Evolutionary conservation across 1,140 invertebrate species (phyloP), one percentile per base, ranked within the genome.

Genomic region (Halyomorpha halys): DNA sequence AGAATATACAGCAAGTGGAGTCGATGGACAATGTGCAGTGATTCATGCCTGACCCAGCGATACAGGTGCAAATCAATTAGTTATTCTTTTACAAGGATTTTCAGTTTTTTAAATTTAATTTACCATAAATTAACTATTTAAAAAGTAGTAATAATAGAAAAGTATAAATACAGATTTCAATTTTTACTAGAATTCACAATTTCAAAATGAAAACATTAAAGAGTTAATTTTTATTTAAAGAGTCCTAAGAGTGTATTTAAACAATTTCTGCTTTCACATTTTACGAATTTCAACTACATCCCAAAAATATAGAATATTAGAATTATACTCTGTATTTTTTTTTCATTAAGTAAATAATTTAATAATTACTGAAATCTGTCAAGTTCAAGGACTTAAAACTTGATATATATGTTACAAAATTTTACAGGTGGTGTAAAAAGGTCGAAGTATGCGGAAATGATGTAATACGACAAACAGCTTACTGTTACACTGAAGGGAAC

Each of bases 401-500:
- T 30, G 27, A 30, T n/a, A n/a, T n/a, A n/a, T n/a, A n/a, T n/a
- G 8, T 30, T 30, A 30, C 27, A 23, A n/a, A 39, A 34, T 61
- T 61, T 61, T 56, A 0, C 69, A 88, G 90, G 72, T 81, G 82
- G 72, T 94, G 91, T 72, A 83, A 81, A 69, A 83, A 84, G 70
- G 81, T 80, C 15, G 78, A 82, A 16, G 76, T 87, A 65, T 95
- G 92, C 71, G 82, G 83, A 0, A 81, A 80, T 44, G 84, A 86
- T 71, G 81, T 87, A 53, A 80, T 92, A 66, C 80, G 83, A 66
- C 85, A 95, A 73, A 86, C 85, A 3, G 88, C 90, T 8, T 90
- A 89, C 69, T 96, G 91, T 71, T 92, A 90, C 71, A 79, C 84
- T 2, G 85, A 89, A 70, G 86, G 85, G 49, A 87, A 85, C 64